A percentile compares a stretch with the other conserved stretches of the same genome.
phyloP scores from a whole-genome alignment of 92 coral and sea anemone genomes.

The Parazoanthus darwini region DNA sequence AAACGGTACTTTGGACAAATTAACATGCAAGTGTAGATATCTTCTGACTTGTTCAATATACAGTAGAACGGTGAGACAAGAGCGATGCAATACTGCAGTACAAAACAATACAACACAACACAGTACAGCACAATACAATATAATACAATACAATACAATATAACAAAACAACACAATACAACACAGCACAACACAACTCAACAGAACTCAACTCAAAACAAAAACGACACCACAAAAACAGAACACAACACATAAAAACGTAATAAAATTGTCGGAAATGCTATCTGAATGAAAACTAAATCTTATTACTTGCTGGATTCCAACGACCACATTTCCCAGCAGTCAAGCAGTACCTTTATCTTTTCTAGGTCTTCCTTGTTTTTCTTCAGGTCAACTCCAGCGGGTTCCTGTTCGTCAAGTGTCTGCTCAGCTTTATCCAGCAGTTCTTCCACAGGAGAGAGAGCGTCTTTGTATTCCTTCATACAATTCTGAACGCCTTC shows the following conservation, averaged over 20 bases:
- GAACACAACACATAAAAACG: too few species aligned
- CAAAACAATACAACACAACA: too few species aligned
- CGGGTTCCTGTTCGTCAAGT: constrained; percentile 63
- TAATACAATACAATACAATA: neutral
- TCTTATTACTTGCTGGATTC: neutral
- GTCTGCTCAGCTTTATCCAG: constrained; percentile 66
- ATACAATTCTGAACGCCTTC: constrained; percentile 59
- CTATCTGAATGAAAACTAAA: too few species aligned
- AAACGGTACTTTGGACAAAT: too few species aligned
- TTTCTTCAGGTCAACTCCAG: constrained; percentile 81
- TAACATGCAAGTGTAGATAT: too few species aligned
- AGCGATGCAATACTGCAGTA: too few species aligned
- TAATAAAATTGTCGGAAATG: too few species aligned
- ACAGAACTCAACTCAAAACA: neutral
- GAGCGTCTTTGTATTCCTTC: constrained; percentile 54
- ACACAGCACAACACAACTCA: neutral
- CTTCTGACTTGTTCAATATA: too few species aligned
- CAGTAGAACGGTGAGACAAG: neutral
- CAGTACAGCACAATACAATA: too few species aligned
- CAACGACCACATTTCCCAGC: neutral
- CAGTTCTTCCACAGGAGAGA: constrained; percentile 71
- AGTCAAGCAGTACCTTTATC: constrained; percentile 63
- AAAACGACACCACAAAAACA: too few species aligned
- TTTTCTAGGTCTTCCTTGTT: constrained; percentile 79
- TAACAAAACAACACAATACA: neutral